These are phyloP conservation scores for Temnothorax unifasciatus DNA, from an alignment of 2,888 invertebrate species.

Conservation along the genomic window DNA sequence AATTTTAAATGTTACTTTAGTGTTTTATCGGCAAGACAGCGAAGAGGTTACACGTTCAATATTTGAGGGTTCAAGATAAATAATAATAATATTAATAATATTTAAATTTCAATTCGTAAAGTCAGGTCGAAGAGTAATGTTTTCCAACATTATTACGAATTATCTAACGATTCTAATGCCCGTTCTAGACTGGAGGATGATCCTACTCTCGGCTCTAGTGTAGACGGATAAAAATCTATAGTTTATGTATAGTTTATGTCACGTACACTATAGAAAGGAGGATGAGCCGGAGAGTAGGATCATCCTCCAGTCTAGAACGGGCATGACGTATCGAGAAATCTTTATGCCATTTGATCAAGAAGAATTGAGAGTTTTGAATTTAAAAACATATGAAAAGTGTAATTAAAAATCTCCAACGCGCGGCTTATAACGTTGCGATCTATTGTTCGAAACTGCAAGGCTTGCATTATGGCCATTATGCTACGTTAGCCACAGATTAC, in stretches of 20 bases:
- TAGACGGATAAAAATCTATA: no score
- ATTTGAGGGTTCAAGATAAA: not conserved
- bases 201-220: no score
- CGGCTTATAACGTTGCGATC: not conserved
- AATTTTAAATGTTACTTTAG: not conserved
- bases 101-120: not conserved
- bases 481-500: not conserved
- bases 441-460: conserved; percentile 7
- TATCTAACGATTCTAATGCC: not conserved
- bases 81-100: no score
- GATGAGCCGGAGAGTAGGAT: no score
- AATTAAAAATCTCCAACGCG: not conserved
- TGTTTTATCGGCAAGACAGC: not conserved
- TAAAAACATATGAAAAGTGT: not conserved
- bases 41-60: not conserved
- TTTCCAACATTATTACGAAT: not conserved
- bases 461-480: not conserved
- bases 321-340: not conserved
- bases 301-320: no score
- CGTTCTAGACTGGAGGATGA: no score
- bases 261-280: no score
- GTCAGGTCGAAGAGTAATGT: not conserved
- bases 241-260: no score
- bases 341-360: not conserved
- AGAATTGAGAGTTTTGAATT: not conserved